These are phyloP conservation scores for Hypercompe scribonia DNA, from an alignment of 2,888 invertebrate genomes.

Conservation along the genomic window DNA sequence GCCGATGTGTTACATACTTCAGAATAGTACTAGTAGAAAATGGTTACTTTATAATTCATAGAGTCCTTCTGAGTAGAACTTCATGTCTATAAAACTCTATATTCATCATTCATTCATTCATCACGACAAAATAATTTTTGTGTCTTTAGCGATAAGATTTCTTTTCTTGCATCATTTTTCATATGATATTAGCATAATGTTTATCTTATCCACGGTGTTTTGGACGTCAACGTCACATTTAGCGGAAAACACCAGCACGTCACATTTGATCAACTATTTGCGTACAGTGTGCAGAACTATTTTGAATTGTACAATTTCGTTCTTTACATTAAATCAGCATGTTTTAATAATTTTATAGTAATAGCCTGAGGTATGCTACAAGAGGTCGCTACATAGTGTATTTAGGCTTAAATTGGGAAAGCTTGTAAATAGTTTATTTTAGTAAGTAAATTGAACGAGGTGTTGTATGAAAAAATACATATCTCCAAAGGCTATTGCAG, in stretches of 20 bases:
- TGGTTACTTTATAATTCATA: neutral
- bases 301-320: constrained; percentile 30
- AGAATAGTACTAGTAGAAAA: neutral
- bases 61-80: neutral
- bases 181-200: constrained; percentile 24
- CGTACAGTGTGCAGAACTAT: constrained; percentile 37
- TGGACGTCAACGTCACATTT: constrained; percentile 45
- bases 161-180: constrained; percentile 9
- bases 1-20: neutral
- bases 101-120: too few relatives aligned
- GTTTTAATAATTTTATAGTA: constrained; percentile 9
- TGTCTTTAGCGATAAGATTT: neutral
- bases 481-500: too few relatives aligned
- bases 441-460: too few relatives aligned
- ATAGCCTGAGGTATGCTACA: neutral
- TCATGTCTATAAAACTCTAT: too few relatives aligned
- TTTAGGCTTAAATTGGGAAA: too few relatives aligned
- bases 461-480: too few relatives aligned
- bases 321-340: constrained; percentile 20
- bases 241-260: constrained; percentile 44
- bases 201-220: constrained; percentile 37
- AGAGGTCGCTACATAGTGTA: neutral
- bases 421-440: too few relatives aligned
- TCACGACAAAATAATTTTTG: neutral
- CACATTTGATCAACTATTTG: constrained; percentile 45